These are phyloP conservation scores for Coranthus polyacanthus DNA, from an alignment of 2,797 vertebrate genomes.

Conservation along the genomic window DNA sequence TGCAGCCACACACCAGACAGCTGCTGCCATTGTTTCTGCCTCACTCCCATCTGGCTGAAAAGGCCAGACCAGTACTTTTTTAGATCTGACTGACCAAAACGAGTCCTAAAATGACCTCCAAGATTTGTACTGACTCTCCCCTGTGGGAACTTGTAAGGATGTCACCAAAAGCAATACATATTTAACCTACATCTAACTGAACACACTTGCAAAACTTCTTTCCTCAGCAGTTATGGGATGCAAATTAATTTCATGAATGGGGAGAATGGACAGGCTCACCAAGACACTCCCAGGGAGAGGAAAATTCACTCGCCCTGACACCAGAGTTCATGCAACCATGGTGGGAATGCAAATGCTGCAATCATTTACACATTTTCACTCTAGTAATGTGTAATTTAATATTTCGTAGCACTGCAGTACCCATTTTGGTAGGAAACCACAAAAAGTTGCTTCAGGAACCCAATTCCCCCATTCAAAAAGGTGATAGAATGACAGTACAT, in stretches of 20 bases:
- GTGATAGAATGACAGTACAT: constrained; percentile 85
- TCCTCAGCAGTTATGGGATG: constrained; percentile 3
- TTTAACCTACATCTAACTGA: constrained; percentile 7
- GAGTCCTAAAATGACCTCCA: constrained; percentile 55
- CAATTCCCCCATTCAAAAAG: constrained; percentile 89
- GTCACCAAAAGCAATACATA: constrained; percentile 15
- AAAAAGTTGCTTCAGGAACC: constrained; percentile 97
- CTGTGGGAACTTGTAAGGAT: not conserved
- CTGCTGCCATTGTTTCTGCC: constrained; percentile 82
- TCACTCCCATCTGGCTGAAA: constrained; percentile 77
- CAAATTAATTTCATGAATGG: constrained; percentile 29
- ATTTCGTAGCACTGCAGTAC: constrained; percentile 91
- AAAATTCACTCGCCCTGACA: constrained; percentile 63
- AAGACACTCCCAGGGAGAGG: constrained; percentile 51
- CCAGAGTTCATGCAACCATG: constrained; percentile 72
- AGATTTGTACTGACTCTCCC: constrained; percentile 11
- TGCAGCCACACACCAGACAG: constrained; percentile 82
- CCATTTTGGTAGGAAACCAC: constrained; percentile 97
- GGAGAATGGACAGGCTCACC: constrained; percentile 47
- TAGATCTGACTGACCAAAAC: constrained; percentile 48
- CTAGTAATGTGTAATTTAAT: constrained; percentile 63
- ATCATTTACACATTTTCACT: constrained; percentile 70
- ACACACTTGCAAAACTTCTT: constrained; percentile 17
- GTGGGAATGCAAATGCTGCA: constrained; percentile 73
- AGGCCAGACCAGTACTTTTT: constrained; percentile 59